A percentile compares a stretch with the other conserved stretches of the same genome.
phyloP scores from a whole-genome alignment of 2,888 invertebrate genomes.

The Trachelus iudaicus region DNA sequence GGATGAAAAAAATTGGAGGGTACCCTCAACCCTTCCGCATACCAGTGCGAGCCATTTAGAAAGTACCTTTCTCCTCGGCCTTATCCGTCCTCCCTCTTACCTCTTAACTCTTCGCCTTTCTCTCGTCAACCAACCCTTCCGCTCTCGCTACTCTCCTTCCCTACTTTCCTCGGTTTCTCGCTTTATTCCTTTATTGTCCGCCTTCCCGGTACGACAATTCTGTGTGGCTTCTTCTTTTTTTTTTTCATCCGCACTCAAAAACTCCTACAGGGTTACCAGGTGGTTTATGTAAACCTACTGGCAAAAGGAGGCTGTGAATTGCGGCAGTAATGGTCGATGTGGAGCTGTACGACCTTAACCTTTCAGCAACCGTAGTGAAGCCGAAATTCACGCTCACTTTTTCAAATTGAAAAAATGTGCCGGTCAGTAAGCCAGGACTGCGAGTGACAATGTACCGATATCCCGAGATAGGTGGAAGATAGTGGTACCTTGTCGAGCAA shows the following conservation, averaged over 20 bases:
- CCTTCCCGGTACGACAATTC: not conserved
- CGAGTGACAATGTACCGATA: no score
- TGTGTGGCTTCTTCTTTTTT: not conserved
- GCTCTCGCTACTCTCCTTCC: not conserved
- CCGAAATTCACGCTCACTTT: no score
- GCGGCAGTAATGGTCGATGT: not conserved
- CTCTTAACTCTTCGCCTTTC: slow-evolving; percentile 20
- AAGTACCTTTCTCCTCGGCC: slow-evolving; percentile 28
- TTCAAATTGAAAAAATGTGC: no score
- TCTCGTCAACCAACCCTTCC: slow-evolving; percentile 15
- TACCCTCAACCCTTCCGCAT: slow-evolving; percentile 50
- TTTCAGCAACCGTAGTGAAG: no score
- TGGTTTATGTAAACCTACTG: not conserved
- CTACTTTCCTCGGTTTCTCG: not conserved
- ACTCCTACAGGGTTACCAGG: not conserved
- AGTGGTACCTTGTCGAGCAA: no score
- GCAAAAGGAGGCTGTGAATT: not conserved
- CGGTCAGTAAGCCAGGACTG: no score
- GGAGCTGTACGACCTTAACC: not conserved
- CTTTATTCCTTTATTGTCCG: not conserved
- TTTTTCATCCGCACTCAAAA: not conserved
- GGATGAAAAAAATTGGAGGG: slow-evolving; percentile 27
- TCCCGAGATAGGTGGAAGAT: no score
- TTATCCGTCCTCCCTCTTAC: slow-evolving; percentile 27
- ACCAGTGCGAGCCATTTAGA: slow-evolving; percentile 43